phyloP scores from a whole-genome alignment of 1,140 invertebrate species.

The Tetramorium parvispinum region DNA sequence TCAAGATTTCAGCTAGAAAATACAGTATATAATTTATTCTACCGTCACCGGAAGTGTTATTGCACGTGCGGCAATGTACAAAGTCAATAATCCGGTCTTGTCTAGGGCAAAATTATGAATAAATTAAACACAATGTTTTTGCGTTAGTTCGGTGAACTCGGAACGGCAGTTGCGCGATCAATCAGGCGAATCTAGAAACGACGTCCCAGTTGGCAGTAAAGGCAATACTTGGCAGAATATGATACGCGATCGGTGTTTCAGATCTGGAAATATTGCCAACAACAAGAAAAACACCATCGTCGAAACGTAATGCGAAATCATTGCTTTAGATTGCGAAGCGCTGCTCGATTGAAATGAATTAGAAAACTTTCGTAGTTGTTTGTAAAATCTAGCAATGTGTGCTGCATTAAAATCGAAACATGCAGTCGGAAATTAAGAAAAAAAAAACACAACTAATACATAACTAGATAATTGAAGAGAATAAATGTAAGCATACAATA shows the following conservation, averaged over 20 bases:
- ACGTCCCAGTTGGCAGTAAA: not conserved
- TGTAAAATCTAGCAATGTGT: not conserved
- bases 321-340: slow-evolving; percentile 27
- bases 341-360: not conserved
- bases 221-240: slow-evolving; percentile 14
- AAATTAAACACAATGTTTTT: slow-evolving; percentile 43
- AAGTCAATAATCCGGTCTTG: slow-evolving; percentile 28
- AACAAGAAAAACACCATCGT: slow-evolving; percentile 31
- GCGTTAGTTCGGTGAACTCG: not conserved
- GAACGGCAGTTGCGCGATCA: slow-evolving; percentile 7
- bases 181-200: slow-evolving; percentile 29
- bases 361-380: not conserved
- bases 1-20: slow-evolving; percentile 35
- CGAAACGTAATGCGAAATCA: slow-evolving; percentile 44
- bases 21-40: slow-evolving; percentile 11
- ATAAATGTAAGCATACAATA: not conserved
- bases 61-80: slow-evolving; percentile 1
- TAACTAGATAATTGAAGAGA: not conserved
- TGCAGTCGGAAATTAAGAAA: not conserved
- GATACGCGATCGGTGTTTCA: slow-evolving; percentile 50
- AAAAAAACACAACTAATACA: too few relatives aligned
- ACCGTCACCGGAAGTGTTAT: slow-evolving; percentile 18
- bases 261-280: slow-evolving; percentile 28
- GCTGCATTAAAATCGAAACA: not conserved
- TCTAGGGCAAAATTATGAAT: slow-evolving; percentile 33